phyloP scores from a whole-genome alignment of 1,140 invertebrate species.

The Listronotus bonariensis region DNA sequence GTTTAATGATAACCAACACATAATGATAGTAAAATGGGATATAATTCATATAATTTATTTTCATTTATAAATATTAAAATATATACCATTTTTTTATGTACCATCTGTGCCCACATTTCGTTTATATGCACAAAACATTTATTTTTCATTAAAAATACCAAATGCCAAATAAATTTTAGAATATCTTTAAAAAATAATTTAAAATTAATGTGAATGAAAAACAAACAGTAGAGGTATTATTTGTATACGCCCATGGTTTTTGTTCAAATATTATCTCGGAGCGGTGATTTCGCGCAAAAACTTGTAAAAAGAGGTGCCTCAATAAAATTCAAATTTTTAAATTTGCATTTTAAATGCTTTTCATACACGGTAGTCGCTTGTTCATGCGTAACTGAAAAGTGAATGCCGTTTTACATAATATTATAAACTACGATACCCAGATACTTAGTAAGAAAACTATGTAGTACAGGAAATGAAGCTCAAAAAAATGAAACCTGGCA shows the following conservation, averaged over 20 bases:
- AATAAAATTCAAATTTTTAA: constrained; percentile 53
- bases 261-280: constrained; percentile 12
- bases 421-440: constrained; percentile 31
- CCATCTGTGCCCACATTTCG: too few species aligned
- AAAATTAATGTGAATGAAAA: too few species aligned
- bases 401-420: constrained; percentile 46
- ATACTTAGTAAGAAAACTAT: constrained; percentile 9
- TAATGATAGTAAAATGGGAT: too few species aligned
- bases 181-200: constrained; percentile 4
- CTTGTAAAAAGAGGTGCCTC: constrained; percentile 30
- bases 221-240: neutral
- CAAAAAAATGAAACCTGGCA: too few species aligned
- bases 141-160: too few species aligned
- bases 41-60: too few species aligned
- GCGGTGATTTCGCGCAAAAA: constrained; percentile 29
- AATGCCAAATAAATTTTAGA: too few species aligned
- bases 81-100: too few species aligned
- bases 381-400: constrained; percentile 49
- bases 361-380: constrained; percentile 49
- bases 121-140: too few species aligned
- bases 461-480: too few species aligned
- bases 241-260: constrained; percentile 8
- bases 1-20: too few species aligned
- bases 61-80: too few species aligned
- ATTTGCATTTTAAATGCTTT: constrained; percentile 54